A percentile compares a stretch with the other conserved stretches of the same genome.
phyloP scores from a whole-genome alignment of 1,140 invertebrate species.

The Cardiocondyla obscurior region DNA sequence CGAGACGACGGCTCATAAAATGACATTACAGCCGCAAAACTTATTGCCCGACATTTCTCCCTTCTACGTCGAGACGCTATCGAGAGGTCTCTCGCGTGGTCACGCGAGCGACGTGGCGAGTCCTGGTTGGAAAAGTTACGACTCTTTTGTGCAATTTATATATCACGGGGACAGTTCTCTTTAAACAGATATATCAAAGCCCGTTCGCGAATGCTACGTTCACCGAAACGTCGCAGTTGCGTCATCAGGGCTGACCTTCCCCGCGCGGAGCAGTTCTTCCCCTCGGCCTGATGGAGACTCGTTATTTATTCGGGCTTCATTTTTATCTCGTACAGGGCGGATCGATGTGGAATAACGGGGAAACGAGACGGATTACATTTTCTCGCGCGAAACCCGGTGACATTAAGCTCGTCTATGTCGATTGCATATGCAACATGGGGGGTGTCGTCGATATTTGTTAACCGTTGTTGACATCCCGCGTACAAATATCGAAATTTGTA shows the following conservation, averaged over 20 bases:
- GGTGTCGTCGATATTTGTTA: slow-evolving; percentile 29
- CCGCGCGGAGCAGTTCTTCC: background rate
- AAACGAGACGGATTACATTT: background rate
- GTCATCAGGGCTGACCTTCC: background rate
- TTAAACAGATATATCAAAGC: background rate
- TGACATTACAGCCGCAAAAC: slow-evolving; percentile 5
- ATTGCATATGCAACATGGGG: background rate
- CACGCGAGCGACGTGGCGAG: background rate
- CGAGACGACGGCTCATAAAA: background rate
- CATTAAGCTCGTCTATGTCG: slow-evolving; percentile 22
- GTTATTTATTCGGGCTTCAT: slow-evolving; percentile 6
- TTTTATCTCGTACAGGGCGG: background rate
- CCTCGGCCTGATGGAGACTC: background rate
- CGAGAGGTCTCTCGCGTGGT: background rate
- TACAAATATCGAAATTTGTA: slow-evolving; percentile 41
- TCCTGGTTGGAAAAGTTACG: background rate
- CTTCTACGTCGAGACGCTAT: background rate
- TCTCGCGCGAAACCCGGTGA: slow-evolving; percentile 6
- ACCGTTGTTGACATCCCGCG: slow-evolving; percentile 23
- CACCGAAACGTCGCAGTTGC: background rate
- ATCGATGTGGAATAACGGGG: background rate
- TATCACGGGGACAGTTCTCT: background rate
- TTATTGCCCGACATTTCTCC: slow-evolving; percentile 42
- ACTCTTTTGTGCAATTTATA: background rate
- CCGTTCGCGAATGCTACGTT: background rate